phyloP scores from a whole-genome alignment of 2,113 vertebrate genomes.

The Myotis davidii region DNA sequence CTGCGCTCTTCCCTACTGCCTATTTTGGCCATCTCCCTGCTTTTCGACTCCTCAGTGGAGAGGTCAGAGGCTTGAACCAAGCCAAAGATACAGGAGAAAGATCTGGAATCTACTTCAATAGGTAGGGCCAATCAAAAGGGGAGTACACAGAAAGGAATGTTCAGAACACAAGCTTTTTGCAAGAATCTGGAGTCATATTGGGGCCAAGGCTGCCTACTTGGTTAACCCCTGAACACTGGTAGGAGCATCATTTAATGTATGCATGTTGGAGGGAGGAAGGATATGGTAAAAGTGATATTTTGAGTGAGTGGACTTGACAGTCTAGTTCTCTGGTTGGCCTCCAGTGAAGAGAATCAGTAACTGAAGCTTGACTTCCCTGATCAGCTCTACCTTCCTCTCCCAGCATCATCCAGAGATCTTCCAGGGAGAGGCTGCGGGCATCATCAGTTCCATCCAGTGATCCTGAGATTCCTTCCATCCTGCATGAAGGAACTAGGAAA shows the following conservation, averaged over 20 bases:
- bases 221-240: background rate
- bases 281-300: background rate
- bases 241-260: background rate
- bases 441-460: background rate
- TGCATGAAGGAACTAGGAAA: background rate
- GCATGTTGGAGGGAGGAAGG: background rate
- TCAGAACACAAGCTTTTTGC: slow-evolving; percentile 60
- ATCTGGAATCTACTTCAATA: slow-evolving; percentile 55
- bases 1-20: slow-evolving; percentile 54
- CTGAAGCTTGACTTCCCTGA: background rate
- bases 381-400: background rate
- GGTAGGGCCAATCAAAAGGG: slow-evolving; percentile 38
- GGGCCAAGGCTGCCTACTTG: background rate
- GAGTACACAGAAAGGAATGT: slow-evolving; percentile 45
- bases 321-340: background rate
- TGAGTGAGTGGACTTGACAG: background rate
- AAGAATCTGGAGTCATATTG: slow-evolving; percentile 42
- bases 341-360: background rate
- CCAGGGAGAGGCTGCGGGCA: background rate
- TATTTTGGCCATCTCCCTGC: slow-evolving; percentile 27
- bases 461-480: background rate
- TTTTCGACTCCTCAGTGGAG: background rate
- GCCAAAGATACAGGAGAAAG: slow-evolving; percentile 55
- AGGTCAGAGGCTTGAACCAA: slow-evolving; percentile 59
- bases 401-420: background rate